These are phyloP conservation scores for Narcine bancroftii DNA, from an alignment of 2,113 vertebrate genomes.

Conservation along the genomic window DNA sequence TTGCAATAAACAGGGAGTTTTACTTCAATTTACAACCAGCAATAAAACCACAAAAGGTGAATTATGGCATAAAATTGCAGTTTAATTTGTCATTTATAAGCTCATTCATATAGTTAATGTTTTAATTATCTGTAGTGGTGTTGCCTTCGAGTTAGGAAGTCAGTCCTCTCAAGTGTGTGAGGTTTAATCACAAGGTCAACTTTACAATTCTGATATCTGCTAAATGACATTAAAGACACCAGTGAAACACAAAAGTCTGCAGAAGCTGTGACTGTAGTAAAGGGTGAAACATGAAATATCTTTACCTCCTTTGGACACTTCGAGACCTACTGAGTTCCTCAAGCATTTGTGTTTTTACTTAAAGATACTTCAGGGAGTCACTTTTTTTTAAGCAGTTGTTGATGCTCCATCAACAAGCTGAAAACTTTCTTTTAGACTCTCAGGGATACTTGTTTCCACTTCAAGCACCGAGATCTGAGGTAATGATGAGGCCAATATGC, in stretches of 20 bases:
- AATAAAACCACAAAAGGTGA: conserved; percentile 39
- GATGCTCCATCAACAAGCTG: neutral
- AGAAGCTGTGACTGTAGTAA: no score
- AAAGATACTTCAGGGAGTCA: no score
- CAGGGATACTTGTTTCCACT: no score
- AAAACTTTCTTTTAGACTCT: neutral
- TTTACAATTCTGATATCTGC: neutral
- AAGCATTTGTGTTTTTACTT: no score
- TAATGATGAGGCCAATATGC: no score
- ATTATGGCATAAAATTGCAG: conserved; percentile 38
- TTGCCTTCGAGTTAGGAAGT: conserved; percentile 38
- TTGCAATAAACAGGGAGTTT: conserved; percentile 40
- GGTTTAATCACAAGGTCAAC: conserved; percentile 26
- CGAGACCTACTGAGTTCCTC: no score
- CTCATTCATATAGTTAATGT: conserved; percentile 36
- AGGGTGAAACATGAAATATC: no score
- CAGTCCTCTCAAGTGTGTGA: conserved; percentile 24
- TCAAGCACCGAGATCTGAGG: no score
- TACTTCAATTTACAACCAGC: conserved; percentile 34
- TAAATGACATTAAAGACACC: conserved; percentile 18
- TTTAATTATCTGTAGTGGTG: conserved; percentile 33
- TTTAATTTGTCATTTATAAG: conserved; percentile 39
- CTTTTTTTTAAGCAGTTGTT: no score
- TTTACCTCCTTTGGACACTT: no score
- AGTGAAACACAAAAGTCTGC: no score